Evolutionary conservation across 2,113 vertebrate species (phyloP).

Genomic region (Gasterosteus aculeatus): DNA sequence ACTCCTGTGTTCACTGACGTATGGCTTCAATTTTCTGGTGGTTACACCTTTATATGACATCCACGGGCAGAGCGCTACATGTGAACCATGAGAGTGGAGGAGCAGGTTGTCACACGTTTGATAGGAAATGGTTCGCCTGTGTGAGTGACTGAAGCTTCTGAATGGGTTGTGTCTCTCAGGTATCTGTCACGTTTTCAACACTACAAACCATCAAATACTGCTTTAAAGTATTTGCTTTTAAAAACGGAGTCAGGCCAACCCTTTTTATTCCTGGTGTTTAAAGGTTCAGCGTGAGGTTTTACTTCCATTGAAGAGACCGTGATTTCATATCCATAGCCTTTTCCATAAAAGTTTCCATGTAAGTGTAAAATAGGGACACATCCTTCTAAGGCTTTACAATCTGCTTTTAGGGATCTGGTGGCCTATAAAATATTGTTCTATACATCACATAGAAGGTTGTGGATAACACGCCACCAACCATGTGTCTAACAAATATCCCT

Average conservation of each 20-base stretch:
- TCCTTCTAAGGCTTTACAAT: not conserved
- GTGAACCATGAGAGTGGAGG: not conserved
- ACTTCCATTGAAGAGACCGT: not conserved
- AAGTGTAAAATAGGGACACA: too few species aligned
- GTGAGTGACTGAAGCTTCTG: not conserved
- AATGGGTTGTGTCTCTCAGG: not conserved
- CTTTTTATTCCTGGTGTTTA: not conserved
- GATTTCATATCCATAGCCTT: not conserved
- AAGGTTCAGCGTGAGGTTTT: not conserved
- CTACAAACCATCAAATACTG: not conserved
- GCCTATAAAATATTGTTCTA: not conserved
- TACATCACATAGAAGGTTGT: not conserved
- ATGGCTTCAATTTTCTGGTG: not conserved
- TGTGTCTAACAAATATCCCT: not conserved
- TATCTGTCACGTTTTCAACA: not conserved
- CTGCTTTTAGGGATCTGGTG: not conserved
- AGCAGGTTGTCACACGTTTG: not conserved
- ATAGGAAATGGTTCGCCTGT: not conserved
- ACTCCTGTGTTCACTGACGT: not conserved
- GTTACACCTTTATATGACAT: not conserved
- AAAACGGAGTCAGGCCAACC: not conserved
- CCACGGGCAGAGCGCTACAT: not conserved
- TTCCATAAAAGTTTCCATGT: not conserved
- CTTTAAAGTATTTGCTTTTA: not conserved
- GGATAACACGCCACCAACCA: not conserved